These are phyloP conservation scores for Corydoras sp. DNA, from an alignment of 2,113 vertebrate species.

Conservation along the genomic window DNA sequence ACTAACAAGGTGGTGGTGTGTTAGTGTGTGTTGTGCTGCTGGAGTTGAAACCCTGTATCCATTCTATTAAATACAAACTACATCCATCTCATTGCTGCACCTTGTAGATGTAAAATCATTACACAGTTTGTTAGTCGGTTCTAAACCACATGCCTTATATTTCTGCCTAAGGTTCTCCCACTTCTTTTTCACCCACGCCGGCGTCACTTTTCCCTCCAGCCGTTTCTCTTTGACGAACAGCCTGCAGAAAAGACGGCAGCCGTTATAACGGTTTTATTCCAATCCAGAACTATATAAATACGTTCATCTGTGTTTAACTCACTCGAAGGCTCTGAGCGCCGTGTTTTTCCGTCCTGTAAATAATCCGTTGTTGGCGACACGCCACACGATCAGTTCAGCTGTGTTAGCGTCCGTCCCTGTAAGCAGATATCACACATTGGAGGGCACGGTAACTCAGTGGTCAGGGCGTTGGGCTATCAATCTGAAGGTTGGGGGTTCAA, in stretches of 20 bases:
- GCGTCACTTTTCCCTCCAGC: constrained; percentile 35
- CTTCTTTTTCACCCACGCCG: constrained; percentile 41
- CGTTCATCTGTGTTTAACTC: neutral
- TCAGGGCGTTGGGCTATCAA: no score
- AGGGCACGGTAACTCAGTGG: neutral
- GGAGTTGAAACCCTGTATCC: no score
- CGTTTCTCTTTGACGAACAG: constrained; percentile 36
- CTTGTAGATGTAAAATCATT: no score
- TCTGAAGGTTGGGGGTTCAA: no score
- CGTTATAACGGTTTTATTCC: neutral
- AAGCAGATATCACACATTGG: constrained; percentile 1
- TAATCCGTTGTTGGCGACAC: constrained; percentile 30
- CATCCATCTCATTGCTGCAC: no score
- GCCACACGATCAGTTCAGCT: constrained; percentile 36
- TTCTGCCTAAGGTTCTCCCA: constrained; percentile 44
- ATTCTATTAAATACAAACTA: no score
- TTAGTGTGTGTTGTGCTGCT: no score
- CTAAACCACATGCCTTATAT: constrained; percentile 28
- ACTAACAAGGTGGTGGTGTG: no score
- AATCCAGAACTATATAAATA: no score
- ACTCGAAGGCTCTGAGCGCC: constrained; percentile 37
- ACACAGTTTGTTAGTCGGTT: neutral
- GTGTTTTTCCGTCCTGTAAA: constrained; percentile 42
- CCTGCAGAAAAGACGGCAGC: neutral
- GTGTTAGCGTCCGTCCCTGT: constrained; percentile 42